A percentile compares a stretch with the other conserved stretches of the same genome.
These are phyloP conservation scores for Myzus persicae DNA, from an alignment of 1,140 invertebrate genomes.

Conservation along the genomic window DNA sequence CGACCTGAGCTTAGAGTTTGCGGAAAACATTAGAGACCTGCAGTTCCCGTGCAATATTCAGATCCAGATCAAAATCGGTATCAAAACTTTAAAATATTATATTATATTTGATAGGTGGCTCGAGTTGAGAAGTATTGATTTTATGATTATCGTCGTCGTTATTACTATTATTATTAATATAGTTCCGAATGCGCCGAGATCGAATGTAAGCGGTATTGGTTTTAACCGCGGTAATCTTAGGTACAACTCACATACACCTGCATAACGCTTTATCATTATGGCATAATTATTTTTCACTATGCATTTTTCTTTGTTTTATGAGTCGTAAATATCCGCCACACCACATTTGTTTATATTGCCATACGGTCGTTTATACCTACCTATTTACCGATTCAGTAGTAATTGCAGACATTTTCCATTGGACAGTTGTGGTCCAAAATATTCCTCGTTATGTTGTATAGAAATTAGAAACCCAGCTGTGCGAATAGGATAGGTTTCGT, in stretches of 20 bases:
- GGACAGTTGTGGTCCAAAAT: no score
- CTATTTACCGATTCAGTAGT: no score
- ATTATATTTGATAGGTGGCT: not conserved
- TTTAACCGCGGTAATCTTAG: no score
- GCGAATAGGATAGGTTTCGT: no score
- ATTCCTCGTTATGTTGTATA: no score
- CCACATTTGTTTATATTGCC: no score
- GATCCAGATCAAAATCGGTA: constrained; percentile 73
- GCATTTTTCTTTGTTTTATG: not conserved
- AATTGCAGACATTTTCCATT: no score
- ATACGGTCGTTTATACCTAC: no score
- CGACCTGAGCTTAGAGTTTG: constrained; percentile 74
- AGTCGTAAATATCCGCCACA: not conserved
- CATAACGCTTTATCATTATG: not conserved
- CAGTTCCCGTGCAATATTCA: constrained; percentile 66
- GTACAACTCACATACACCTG: no score
- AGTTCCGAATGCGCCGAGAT: not conserved
- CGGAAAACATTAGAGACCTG: constrained; percentile 69
- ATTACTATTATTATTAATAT: not conserved
- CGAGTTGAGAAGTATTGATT: not conserved
- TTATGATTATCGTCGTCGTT: not conserved
- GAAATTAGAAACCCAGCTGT: no score
- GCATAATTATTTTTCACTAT: not conserved
- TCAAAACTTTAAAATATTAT: not conserved
- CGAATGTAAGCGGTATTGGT: not conserved